Base-by-base conservation (phyloP, 2,888 invertebrate species). In the Temnothorax rugatulus region DNA sequence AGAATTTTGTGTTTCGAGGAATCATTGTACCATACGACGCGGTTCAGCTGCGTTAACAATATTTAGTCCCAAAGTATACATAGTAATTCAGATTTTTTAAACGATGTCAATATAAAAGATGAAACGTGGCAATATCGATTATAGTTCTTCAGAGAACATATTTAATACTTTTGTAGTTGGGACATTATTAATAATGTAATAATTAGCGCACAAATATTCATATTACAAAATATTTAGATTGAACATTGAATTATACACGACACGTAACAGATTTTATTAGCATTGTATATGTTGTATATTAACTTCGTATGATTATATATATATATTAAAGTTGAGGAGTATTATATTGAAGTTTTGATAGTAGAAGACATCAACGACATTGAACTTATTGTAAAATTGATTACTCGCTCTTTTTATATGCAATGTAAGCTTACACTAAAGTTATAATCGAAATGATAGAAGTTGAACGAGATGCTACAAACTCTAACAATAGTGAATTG, bases 341-440 rank as follows among this genome's bases (percentile, higher is more conserved):
- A 73, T 63, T 76, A 25, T 54, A 54, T 64, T 63, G 5, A 61
- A 34, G 15, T 64, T 47, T 83, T 50, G 34, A 83, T 82, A 77
- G 52, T 85, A 82, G 79, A 50, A 63, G 57, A 84, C 73, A 76
- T 64, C 54, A 57, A 25, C 21, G n/a, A 77, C 73, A 82, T 84
- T 47, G 54, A 84, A 63, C 18, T 77, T 86, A 86, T 82, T 68
- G 63, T 84, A 87, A 85, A 63, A 82, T 87, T 82, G 63, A 90
- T 84, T 38, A 47, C 68, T 75, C 89, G 88, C 82, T 86, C 87
- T 91, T 92, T 92, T 91, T 90, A 91, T 90, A 87, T 86, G 82
- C 84, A 86, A 87, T 85, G 81, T 84, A 84, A 87, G 77, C 68
- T 83, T 59, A 73, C n/a, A 50, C 9, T 75, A 50, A 66, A 34